A percentile compares a stretch with the other conserved stretches of the same genome.
These are phyloP conservation scores for Pituophis catenifer DNA, from an alignment of 2,113 vertebrate genomes.

Conservation along the genomic window DNA sequence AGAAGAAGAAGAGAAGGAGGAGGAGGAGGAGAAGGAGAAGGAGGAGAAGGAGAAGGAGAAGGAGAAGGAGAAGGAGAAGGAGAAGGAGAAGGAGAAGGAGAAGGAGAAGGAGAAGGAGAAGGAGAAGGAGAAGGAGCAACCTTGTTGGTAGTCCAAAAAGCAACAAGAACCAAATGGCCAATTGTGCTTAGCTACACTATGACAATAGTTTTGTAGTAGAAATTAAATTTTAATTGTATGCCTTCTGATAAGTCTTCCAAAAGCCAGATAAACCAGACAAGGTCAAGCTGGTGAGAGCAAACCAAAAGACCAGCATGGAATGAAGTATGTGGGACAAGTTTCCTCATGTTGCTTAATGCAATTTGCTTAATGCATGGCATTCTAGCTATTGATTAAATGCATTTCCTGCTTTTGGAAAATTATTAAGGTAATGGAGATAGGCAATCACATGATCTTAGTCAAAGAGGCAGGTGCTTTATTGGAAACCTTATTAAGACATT, in stretches of 20 bases:
- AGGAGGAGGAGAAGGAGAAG: rapidly evolving
- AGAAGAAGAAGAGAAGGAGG: not conserved
- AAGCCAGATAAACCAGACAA: constrained; percentile 18
- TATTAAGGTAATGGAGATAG: constrained; percentile 2
- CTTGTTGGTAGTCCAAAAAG: not conserved
- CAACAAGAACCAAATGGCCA: not conserved
- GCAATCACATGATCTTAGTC: not conserved
- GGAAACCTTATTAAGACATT: constrained; percentile 1
- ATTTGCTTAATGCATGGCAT: constrained; percentile 25
- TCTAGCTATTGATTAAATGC: constrained; percentile 12
- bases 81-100: too few relatives aligned
- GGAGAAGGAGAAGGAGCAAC: too few relatives aligned
- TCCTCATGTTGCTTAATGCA: constrained; percentile 1
- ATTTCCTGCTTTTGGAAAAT: constrained; percentile 26
- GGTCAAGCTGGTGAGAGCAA: constrained; percentile 35
- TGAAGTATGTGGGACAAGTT: not conserved
- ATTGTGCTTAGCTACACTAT: constrained; percentile 19
- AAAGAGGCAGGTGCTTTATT: not conserved
- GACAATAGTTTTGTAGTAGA: constrained; percentile 15
- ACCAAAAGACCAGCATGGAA: constrained; percentile 1
- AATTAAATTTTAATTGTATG: constrained; percentile 37
- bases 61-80: rapidly evolving
- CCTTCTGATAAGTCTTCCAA: constrained; percentile 31
- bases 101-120: too few relatives aligned
- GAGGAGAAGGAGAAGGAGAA: too few relatives aligned